These are phyloP conservation scores for Machaerirhynchus nigripectus DNA, from an alignment of 2,113 vertebrate species.

Conservation along the genomic window DNA sequence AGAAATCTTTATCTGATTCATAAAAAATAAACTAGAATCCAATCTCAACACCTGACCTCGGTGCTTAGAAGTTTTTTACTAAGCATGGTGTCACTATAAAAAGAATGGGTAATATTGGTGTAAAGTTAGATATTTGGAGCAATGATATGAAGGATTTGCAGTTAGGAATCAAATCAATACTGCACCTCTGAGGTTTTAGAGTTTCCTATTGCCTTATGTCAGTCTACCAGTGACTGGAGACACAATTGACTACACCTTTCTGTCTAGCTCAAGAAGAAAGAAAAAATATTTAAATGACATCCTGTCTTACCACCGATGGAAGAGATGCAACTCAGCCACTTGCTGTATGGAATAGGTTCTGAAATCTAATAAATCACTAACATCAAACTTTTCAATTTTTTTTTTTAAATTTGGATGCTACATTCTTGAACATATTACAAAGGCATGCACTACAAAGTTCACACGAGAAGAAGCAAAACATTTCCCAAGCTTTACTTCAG, in stretches of 20 bases:
- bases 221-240: slow-evolving; percentile 55
- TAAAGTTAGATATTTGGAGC: slow-evolving; percentile 81
- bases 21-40: slow-evolving; percentile 93
- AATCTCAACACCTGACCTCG: slow-evolving; percentile 89
- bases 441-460: neutral
- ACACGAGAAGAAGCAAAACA: neutral
- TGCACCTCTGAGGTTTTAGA: slow-evolving; percentile 66
- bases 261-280: slow-evolving; percentile 36
- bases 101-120: slow-evolving; percentile 84
- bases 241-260: slow-evolving; percentile 47
- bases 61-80: slow-evolving; percentile 86
- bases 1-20: slow-evolving; percentile 96
- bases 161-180: slow-evolving; percentile 77
- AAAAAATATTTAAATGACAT: slow-evolving; percentile 46
- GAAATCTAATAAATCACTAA: slow-evolving; percentile 20
- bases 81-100: slow-evolving; percentile 84
- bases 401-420: neutral
- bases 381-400: neutral
- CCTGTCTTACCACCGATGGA: neutral
- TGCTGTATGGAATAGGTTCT: neutral
- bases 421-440: neutral
- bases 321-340: neutral
- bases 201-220: slow-evolving; percentile 61
- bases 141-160: slow-evolving; percentile 75
- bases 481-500: slow-evolving; percentile 4